Conservation (phyloP, 53 echinoderm and acorn worm species). For the Stichopus horrens region DNA sequence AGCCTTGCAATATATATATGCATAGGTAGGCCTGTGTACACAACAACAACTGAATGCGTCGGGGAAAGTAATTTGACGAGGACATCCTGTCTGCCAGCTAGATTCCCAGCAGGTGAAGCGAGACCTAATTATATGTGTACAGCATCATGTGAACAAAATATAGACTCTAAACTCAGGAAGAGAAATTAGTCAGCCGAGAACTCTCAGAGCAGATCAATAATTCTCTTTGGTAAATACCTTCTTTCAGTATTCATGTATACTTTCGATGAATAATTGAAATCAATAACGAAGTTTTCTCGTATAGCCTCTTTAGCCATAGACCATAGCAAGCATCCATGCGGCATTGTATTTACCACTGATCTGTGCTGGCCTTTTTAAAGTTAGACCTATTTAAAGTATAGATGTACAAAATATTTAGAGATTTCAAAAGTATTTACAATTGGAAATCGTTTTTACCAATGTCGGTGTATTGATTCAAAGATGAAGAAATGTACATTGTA, state of each 20-base stretch:
- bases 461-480: too few species aligned
- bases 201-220: not conserved
- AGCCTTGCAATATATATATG: too few species aligned
- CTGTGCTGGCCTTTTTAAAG: too few species aligned
- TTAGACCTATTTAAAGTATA: too few species aligned
- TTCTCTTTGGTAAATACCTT: not conserved
- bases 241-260: not conserved
- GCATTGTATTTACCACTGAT: too few species aligned
- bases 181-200: not conserved
- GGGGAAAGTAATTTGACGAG: not conserved
- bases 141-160: not conserved
- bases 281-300: not conserved
- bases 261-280: not conserved
- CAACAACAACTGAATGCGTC: too few species aligned
- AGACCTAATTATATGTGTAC: not conserved
- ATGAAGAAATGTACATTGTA: too few species aligned
- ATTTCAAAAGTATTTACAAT: too few species aligned
- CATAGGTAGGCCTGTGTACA: too few species aligned
- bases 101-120: constrained; percentile 20
- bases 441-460: too few species aligned
- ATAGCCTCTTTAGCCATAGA: not conserved
- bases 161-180: not conserved
- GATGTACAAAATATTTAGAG: too few species aligned
- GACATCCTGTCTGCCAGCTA: not conserved
- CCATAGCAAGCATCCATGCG: too few species aligned